Conservation (phyloP, 1,140 invertebrate species). For the Pissodes strobi region DNA sequence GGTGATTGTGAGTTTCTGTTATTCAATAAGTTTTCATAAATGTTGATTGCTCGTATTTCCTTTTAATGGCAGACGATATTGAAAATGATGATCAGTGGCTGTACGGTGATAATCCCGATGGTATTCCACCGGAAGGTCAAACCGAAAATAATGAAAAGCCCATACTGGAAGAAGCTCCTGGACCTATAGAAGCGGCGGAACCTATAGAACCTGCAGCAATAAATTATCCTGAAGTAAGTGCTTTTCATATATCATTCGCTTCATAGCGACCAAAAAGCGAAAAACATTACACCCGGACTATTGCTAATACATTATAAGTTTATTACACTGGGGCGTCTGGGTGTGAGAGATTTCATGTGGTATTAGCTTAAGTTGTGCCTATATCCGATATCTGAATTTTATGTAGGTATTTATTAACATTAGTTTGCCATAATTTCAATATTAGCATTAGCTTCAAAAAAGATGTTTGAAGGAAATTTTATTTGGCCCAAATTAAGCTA, state of each 20-base stretch:
- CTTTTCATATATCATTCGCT: not conserved
- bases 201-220: conserved; percentile 18
- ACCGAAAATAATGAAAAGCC: conserved; percentile 37
- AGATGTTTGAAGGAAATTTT: no score
- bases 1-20: no score
- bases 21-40: no score
- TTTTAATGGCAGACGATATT: conserved; percentile 64
- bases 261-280: not conserved
- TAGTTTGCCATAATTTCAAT: no score
- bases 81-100: conserved; percentile 70
- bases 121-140: conserved; percentile 15
- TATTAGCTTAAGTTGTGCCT: not conserved
- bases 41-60: no score
- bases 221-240: conserved; percentile 23
- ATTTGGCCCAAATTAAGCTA: no score
- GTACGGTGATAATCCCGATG: conserved; percentile 61
- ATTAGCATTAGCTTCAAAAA: no score
- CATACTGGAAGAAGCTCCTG: conserved; percentile 26
- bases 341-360: no score
- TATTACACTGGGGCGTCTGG: no score
- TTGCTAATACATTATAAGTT: no score
- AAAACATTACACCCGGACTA: no score
- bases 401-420: no score
- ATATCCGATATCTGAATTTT: not conserved
- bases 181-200: conserved; percentile 9